Conservation (phyloP, 2,888 invertebrate genomes). For the Pollenia angustigena region DNA sequence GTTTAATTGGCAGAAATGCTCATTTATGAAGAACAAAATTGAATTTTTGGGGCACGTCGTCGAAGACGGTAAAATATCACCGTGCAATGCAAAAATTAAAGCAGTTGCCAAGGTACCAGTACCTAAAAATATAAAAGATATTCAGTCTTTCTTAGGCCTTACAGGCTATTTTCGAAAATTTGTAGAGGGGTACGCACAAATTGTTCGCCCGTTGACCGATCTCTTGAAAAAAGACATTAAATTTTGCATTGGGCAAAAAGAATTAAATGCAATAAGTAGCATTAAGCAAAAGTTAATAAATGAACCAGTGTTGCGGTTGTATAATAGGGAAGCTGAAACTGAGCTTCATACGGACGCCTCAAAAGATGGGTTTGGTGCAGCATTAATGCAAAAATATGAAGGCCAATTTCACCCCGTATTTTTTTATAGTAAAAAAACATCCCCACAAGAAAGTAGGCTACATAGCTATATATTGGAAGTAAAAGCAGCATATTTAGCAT, state of each 20-base stretch:
- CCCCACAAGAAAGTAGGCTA: no score
- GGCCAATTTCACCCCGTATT: constrained; percentile 18
- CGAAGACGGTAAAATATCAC: constrained; percentile 29
- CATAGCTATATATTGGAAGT: no score
- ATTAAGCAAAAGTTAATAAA: constrained; percentile 58
- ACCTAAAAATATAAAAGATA: constrained; percentile 35
- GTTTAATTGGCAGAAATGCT: constrained; percentile 55
- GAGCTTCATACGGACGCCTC: constrained; percentile 74
- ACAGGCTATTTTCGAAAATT: constrained; percentile 67
- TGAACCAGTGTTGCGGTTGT: constrained; percentile 68
- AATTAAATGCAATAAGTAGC: constrained; percentile 51
- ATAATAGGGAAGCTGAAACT: constrained; percentile 57
- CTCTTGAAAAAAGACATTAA: constrained; percentile 56
- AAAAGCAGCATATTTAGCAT: no score
- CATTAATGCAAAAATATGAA: constrained; percentile 35
- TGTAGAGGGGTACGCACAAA: constrained; percentile 69
- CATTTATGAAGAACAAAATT: constrained; percentile 33
- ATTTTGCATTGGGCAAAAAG: constrained; percentile 58
- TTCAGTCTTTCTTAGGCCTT: constrained; percentile 64
- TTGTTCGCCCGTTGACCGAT: constrained; percentile 79
- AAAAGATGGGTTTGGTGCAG: constrained; percentile 68
- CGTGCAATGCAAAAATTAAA: constrained; percentile 50
- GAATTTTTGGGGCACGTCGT: constrained; percentile 35
- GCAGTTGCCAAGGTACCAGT: constrained; percentile 53
- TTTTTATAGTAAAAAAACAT: constrained; percentile 57